phyloP scores from a whole-genome alignment of 2,113 vertebrate genomes.

The Mus musculus region DNA sequence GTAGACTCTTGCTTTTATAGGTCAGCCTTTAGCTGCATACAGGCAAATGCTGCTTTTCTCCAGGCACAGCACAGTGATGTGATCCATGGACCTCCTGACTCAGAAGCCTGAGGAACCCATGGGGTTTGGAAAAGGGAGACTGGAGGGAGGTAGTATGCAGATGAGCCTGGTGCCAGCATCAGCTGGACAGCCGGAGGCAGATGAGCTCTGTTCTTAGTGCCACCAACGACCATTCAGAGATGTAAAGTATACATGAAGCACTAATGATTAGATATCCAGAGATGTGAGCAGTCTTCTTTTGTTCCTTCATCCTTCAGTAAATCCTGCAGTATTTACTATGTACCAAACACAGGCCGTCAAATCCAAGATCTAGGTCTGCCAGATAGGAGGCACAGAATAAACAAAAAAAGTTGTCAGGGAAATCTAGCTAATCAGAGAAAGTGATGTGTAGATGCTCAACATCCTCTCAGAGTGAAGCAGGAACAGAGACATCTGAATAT shows the following conservation, averaged over 20 bases:
- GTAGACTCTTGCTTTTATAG: not conserved
- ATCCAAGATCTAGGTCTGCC: conserved; percentile 19
- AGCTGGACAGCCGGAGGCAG: not conserved
- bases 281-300: not conserved
- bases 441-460: not conserved
- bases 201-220: not conserved
- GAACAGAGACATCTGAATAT: not conserved
- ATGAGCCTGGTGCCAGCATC: not conserved
- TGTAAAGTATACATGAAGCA: too few species aligned
- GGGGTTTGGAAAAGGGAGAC: not conserved
- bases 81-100: not conserved
- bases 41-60: not conserved
- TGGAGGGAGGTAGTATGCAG: not conserved
- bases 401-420: conserved; percentile 6
- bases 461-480: not conserved
- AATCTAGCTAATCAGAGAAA: not conserved
- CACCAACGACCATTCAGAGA: not conserved
- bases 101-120: not conserved
- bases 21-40: not conserved
- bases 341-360: conserved; percentile 25
- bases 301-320: conserved; percentile 7
- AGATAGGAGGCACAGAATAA: not conserved
- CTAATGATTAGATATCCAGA: not conserved
- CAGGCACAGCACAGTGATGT: not conserved
- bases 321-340: conserved; percentile 9